Conservation (phyloP, 2,113 vertebrate species). For the Pandion haliaetus region DNA sequence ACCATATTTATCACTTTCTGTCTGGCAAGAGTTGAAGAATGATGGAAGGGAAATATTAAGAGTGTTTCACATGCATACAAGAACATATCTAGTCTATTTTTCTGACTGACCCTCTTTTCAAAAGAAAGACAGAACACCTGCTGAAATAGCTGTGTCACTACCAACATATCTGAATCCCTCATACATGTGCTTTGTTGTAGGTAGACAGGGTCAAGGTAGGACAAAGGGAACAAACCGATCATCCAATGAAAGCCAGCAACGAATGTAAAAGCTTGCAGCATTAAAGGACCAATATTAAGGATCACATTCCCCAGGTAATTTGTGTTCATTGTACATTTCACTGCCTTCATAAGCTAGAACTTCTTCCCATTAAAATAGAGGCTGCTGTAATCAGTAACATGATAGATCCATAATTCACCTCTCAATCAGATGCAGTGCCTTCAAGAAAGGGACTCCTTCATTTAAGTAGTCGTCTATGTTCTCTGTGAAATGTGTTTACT, state of each 20-base stretch:
- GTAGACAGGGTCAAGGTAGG: not conserved
- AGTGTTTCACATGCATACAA: not conserved
- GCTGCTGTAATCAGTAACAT: not conserved
- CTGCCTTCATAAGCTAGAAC: not conserved
- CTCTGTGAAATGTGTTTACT: slow-evolving; percentile 25
- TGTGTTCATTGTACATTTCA: not conserved
- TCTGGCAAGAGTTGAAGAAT: not conserved
- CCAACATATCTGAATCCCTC: not conserved
- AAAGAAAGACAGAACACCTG: not conserved
- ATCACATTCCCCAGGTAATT: not conserved
- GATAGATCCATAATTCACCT: not conserved
- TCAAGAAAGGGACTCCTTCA: not conserved
- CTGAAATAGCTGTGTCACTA: not conserved
- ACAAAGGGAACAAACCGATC: not conserved
- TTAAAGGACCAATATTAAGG: not conserved
- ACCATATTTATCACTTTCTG: not conserved
- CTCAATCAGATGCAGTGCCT: not conserved
- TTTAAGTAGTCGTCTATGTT: not conserved
- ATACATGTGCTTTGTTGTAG: not conserved
- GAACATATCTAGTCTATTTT: not conserved
- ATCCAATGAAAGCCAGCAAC: not conserved
- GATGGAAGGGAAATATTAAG: not conserved
- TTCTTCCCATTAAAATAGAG: not conserved
- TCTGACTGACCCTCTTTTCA: not conserved
- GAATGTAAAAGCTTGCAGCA: not conserved